These are phyloP conservation scores for Bradysia coprophila DNA, from an alignment of 1,140 invertebrate genomes.

Conservation along the genomic window DNA sequence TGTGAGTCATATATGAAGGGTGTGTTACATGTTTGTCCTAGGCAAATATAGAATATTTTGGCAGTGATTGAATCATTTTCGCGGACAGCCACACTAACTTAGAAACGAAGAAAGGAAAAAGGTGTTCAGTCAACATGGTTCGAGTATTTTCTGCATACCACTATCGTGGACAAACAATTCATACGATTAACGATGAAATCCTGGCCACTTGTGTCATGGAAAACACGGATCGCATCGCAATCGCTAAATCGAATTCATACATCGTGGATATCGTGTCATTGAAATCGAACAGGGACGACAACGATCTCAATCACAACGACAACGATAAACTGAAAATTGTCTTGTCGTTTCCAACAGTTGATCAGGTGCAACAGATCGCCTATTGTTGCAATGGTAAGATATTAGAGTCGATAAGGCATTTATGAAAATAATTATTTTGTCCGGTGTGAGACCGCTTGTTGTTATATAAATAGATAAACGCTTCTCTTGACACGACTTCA, in stretches of 20 bases:
- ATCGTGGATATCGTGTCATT: conserved; percentile 2
- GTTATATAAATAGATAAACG: background rate
- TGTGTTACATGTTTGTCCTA: too few relatives aligned
- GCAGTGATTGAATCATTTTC: too few relatives aligned
- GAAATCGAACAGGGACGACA: background rate
- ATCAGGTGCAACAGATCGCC: conserved; percentile 1
- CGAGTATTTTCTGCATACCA: conserved; percentile 3
- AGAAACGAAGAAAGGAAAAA: too few relatives aligned
- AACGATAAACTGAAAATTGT: background rate
- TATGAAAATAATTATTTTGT: background rate
- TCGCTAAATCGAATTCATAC: conserved; percentile 1
- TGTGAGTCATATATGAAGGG: too few relatives aligned
- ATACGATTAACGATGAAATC: background rate
- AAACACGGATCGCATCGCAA: background rate
- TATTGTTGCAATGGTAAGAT: conserved; percentile 1
- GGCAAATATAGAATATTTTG: too few relatives aligned
- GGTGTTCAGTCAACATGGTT: conserved; percentile 2
- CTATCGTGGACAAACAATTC: conserved; percentile 1
- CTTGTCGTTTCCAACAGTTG: conserved; percentile 1
- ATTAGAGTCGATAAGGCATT: background rate
- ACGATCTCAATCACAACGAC: background rate
- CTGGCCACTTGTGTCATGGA: background rate
- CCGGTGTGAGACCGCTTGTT: background rate
- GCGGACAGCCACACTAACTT: too few relatives aligned
- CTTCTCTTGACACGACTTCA: background rate